Evolutionary conservation across 2,888 invertebrate species (phyloP).

Genomic region (Drosophila meridiana): DNA sequence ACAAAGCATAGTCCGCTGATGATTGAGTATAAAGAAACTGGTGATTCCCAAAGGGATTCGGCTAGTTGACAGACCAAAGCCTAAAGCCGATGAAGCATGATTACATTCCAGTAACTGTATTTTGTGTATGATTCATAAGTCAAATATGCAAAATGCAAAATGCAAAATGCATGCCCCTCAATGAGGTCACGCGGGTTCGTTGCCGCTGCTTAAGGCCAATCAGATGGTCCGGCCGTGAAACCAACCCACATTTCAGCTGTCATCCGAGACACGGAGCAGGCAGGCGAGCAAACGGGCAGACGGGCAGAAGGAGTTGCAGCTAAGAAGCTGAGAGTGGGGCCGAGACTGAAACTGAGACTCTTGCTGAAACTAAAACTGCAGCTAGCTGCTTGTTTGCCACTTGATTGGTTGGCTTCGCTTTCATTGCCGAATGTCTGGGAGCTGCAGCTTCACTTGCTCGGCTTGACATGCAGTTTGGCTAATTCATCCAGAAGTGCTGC

Average conservation of each 20-base stretch:
- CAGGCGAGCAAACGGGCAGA: constrained; percentile 28
- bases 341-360: constrained; percentile 23
- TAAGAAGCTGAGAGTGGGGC: constrained; percentile 34
- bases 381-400: constrained; percentile 66
- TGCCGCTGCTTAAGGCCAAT: constrained; percentile 47
- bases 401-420: constrained; percentile 73
- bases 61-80: neutral
- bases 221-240: constrained; percentile 59
- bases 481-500: constrained; percentile 78
- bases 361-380: constrained; percentile 26
- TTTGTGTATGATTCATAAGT: constrained; percentile 46
- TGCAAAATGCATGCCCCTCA: constrained; percentile 41
- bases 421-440: constrained; percentile 67
- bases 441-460: constrained; percentile 58
- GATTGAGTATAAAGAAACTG: neutral
- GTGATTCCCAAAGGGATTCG: neutral
- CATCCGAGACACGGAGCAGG: constrained; percentile 47
- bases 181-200: constrained; percentile 75
- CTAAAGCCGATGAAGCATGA: neutral
- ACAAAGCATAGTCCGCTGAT: neutral
- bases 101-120: constrained; percentile 2
- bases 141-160: constrained; percentile 46
- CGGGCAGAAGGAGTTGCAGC: constrained; percentile 30
- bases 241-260: constrained; percentile 70
- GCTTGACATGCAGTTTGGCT: constrained; percentile 73